Base-by-base conservation (phyloP, 2,888 invertebrate species). In the Lithophane socia region DNA sequence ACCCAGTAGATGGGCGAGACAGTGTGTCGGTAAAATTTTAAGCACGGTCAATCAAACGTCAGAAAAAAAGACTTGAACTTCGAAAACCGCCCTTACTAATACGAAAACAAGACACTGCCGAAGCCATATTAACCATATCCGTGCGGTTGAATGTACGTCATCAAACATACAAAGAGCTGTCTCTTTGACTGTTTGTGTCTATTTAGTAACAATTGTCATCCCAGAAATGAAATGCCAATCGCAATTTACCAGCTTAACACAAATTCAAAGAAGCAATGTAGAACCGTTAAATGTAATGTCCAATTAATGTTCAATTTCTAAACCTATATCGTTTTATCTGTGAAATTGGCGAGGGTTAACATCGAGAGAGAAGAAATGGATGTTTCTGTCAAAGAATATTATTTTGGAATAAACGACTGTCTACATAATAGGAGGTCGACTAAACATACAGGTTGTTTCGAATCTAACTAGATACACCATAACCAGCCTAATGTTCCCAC, bases 261-360 rank as follows among this genome's bases (percentile, higher is more conserved):
- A 60, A 75, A 79, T 66, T 54, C 54, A 29, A 29, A 29, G 68
- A 49, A 52, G 63, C 78, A 78, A 78, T 75, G 77, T 78, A 75
- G 65, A 64, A 49, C 56, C 61, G 63, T 80, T 75, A 69, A 82
- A 86, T 75, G 68, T 74, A 74, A 87, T 83, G 69, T 80, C 42
- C 86, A 78, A 85, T 86, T 87, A 86, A 86, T 85, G 80, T 83
- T 74, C 78, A 60, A 83, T 80, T 86, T 85, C 76, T 69, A 86
- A 75, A 77, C 65, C 70, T 75, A 77, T 75, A 77, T 80, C 74
- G 78, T 78, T 85, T 85, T 83, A 86, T 80, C 72, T 63, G 56
- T 71, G 73, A 61, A 73, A 80, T 85, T 67, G 77, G 75, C 61
- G 52, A 47, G 52, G 12, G 10, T 37, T 52, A 3, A 29, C 65